Evolutionary conservation across 2,113 vertebrate genomes (phyloP), one percentile per base, ranked within the genome.

Genomic region (Tautogolabrus adspersus): DNA sequence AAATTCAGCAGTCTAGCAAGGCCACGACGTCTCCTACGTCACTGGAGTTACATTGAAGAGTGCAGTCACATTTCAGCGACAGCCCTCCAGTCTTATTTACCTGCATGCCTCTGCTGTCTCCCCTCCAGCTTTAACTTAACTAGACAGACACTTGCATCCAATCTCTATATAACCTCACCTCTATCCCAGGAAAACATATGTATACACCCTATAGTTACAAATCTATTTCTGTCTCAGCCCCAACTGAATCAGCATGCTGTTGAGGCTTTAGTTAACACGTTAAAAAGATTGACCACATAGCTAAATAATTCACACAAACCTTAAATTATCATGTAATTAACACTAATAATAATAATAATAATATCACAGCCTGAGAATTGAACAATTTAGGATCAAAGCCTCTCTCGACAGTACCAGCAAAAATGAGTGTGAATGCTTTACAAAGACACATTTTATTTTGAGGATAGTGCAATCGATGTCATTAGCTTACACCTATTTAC

Each of bases 1-100:
- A 95, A 94, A 95, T 94, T 93, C 92, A 95, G 82, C 77, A 95
- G 92, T 93, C 92, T 94, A 92, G 93, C 89, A 93, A 88, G 94
- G 93, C 87, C 92, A 90, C 86, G 86, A 86, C 82, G 67, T 93
- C 93, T 92, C 91, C 93, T 85, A 91, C 94, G 90, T 95, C 91
- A 93, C 91, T 79, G 91, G 89, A 92, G 88, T 94, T 93, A 84
- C 92, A 90, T 89, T 93, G 88, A 93, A 91, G 87, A 94, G 86
- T 93, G 90, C 90, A 93, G 92, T 92, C 91, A 92, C 92, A 92
- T 93, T 89, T 91, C 89, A 92, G 89, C 76, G 82, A 91, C 90
- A 81, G 85, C 89, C 90, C 89, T 88, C 83, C 75, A 81, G 84
- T 90, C 83, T 86, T 88, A 90, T 92, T 92, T 87, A 90, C 83